A percentile compares a stretch with the other conserved stretches of the same genome.
Evolutionary conservation across 2,797 vertebrate genomes (phyloP).

Genomic region (Xyrichtys novacula): DNA sequence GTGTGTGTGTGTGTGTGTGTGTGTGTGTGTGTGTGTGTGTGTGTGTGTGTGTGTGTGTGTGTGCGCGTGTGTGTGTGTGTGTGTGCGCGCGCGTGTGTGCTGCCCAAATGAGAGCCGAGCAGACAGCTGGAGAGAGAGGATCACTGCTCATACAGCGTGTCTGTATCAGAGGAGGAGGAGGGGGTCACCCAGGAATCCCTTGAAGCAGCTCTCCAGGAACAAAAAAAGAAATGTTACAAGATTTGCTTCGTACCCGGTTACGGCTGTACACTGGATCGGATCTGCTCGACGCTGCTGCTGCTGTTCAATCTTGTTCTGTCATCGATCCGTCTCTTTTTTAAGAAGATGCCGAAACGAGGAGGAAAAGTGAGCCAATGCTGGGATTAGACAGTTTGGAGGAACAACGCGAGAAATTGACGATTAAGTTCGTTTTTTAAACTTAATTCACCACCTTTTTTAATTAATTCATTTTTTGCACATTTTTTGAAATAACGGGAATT

Average conservation of each 20-base stretch:
- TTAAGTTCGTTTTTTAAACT: background rate
- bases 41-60: slow-evolving; percentile 10
- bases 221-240: slow-evolving; percentile 17
- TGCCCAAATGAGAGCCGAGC: slow-evolving; percentile 51
- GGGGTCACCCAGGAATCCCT: slow-evolving; percentile 76
- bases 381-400: slow-evolving; percentile 44
- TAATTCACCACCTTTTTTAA: no score
- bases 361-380: slow-evolving; percentile 66
- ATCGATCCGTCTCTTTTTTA: slow-evolving; percentile 21
- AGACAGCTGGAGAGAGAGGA: slow-evolving; percentile 56
- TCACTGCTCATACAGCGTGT: slow-evolving; percentile 53
- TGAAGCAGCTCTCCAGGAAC: slow-evolving; percentile 62
- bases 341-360: slow-evolving; percentile 60
- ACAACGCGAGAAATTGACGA: slow-evolving; percentile 12
- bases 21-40: background rate
- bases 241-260: slow-evolving; percentile 34
- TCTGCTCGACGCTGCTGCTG: slow-evolving; percentile 20
- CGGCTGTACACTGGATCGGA: slow-evolving; percentile 42
- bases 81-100: slow-evolving; percentile 20
- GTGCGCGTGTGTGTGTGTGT: slow-evolving; percentile 19
- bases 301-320: slow-evolving; percentile 2
- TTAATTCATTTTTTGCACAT: background rate
- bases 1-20: slow-evolving; percentile 2
- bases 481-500: slow-evolving; percentile 1
- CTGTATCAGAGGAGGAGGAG: slow-evolving; percentile 63